A percentile compares a stretch with the other conserved stretches of the same genome.
These are phyloP conservation scores for Pandemis corylana DNA, from an alignment of 2,888 invertebrate genomes.

Conservation along the genomic window DNA sequence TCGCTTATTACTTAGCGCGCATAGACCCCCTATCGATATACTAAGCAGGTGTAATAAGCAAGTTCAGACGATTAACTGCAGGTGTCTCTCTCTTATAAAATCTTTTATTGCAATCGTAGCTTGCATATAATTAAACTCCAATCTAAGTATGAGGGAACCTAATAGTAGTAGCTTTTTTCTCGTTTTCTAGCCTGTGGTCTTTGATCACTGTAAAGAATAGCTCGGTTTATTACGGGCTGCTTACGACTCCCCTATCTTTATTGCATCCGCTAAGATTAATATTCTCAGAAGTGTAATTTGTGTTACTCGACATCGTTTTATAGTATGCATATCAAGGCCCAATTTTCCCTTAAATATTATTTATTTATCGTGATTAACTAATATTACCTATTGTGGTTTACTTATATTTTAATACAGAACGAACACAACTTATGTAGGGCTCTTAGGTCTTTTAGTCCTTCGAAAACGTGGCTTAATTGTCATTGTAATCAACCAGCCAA, in stretches of 20 bases:
- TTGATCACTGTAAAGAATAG: slow-evolving; percentile 8
- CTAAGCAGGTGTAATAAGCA: slow-evolving; percentile 2
- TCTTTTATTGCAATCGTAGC: not conserved
- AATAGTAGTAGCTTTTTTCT: slow-evolving; percentile 12
- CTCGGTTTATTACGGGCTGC: slow-evolving; percentile 6
- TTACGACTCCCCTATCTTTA: slow-evolving; percentile 17
- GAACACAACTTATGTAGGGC: not conserved
- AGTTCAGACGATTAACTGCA: slow-evolving; percentile 7
- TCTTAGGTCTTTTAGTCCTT: too few relatives aligned
- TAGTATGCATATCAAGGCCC: not conserved
- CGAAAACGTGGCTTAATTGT: not conserved
- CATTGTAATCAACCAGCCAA: not conserved
- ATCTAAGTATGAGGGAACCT: slow-evolving; percentile 2
- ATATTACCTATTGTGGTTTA: not conserved
- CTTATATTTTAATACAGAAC: not conserved
- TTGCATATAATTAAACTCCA: slow-evolving; percentile 7
- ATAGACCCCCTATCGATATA: not conserved
- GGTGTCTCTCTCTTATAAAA: slow-evolving; percentile 4
- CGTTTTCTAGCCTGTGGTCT: slow-evolving; percentile 1
- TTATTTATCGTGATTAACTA: not conserved
- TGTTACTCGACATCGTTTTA: not conserved
- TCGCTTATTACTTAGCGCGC: too few relatives aligned
- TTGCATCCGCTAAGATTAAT: slow-evolving; percentile 13
- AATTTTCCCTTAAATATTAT: too few relatives aligned
- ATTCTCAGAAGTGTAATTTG: slow-evolving; percentile 9